Evolutionary conservation across 2,888 invertebrate genomes (phyloP), one percentile per base, ranked within the genome.

Genomic region (Schrankia costaestrigalis): DNA sequence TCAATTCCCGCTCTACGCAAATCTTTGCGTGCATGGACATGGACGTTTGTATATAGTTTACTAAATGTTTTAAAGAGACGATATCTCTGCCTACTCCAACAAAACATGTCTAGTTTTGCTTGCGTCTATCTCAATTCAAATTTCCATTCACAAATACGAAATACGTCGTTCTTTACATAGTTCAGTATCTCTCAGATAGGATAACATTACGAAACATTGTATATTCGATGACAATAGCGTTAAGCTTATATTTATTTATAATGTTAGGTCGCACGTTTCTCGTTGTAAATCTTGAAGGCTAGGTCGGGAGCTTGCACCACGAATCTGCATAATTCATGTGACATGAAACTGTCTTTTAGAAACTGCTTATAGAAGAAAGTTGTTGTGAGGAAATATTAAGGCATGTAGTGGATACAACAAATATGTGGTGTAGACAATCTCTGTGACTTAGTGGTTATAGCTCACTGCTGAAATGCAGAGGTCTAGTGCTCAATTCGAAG

Each of bases 321-420:
- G 63, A 64, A 77, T 81, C 77, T 79, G 62, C 76, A 79, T 79
- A 83, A 81, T 82, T 82, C 78, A 82, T 78, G 75, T 74, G 76
- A 79, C 77, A 71, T 56, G 63, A 67, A 71, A 70, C 70, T 72
- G 71, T 71, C 67, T 68, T 62, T 56, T 73, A 77, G 72, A 78
- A 78, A 80, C 72, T 74, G 72, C 72, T 77, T 70, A 70, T 65
- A 63, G 59, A 50, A 44, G 56, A 67, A 65, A 65, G 61, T 58
- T 56, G 57, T 54, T 64, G 63, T 66, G 58, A 55, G 59, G 64
- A 68, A 62, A 67, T 61, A 11, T 23, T 23, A 21, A 4, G 8
- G 6, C 21, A 5, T n/a, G n/a, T n/a, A n/a, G n/a, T n/a, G n/a
- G n/a, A n/a, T n/a, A n/a, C n/a, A n/a, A n/a, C n/a, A n/a, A n/a